These are phyloP conservation scores for Morinoia aosen DNA, from an alignment of 2,888 invertebrate genomes.

Conservation along the genomic window DNA sequence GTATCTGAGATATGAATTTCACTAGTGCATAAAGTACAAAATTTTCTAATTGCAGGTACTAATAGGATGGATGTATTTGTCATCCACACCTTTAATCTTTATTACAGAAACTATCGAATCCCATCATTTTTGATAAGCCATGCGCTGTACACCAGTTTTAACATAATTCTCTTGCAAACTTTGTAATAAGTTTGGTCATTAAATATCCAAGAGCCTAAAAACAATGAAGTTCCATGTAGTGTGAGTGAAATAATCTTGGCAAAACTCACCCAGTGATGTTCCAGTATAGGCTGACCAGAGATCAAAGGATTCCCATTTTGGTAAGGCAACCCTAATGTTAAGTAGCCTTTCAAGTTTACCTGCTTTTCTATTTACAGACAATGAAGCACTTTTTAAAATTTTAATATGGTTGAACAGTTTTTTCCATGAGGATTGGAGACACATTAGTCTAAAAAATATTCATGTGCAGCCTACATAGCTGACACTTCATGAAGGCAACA, in stretches of 20 bases:
- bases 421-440: neutral
- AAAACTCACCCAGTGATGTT: neutral
- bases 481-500: neutral
- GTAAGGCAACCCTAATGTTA: neutral
- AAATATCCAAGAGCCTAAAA: neutral
- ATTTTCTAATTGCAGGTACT: too few relatives aligned
- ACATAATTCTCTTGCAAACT: too few relatives aligned
- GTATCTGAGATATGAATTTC: too few relatives aligned
- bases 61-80: too few relatives aligned
- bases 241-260: neutral
- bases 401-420: neutral
- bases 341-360: neutral
- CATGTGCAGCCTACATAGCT: neutral
- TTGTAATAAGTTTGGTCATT: too few relatives aligned
- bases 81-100: too few relatives aligned
- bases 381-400: neutral
- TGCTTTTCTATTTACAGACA: neutral
- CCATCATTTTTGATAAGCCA: too few relatives aligned
- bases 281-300: neutral
- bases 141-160: too few relatives aligned
- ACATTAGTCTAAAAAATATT: neutral
- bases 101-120: too few relatives aligned
- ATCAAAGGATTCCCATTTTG: neutral
- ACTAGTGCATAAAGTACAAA: too few relatives aligned
- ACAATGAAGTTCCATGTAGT: neutral